Evolutionary conservation across 2,888 invertebrate species (phyloP), one percentile per base, ranked within the genome.

Genomic region (Pinctada fucata): DNA sequence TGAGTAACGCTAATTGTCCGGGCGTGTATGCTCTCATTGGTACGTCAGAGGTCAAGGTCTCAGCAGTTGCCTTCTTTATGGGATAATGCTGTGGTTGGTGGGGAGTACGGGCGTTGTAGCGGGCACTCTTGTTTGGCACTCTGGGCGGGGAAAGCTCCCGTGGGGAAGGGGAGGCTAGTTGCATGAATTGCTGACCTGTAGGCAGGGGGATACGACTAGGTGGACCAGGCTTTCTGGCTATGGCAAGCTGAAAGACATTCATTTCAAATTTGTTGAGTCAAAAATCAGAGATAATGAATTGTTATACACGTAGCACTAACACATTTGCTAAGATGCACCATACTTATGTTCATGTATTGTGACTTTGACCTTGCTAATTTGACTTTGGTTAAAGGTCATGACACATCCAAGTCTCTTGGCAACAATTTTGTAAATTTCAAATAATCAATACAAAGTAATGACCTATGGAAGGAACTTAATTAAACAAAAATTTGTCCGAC

Each of bases 161-260:
- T n/a, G 78, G 65, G 48, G 76, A 69, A 13, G 84, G 78, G 10
- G 83, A 81, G 3, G 82, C 82, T 67, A 88, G 82, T 48, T 86
- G 86, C 48, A 89, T 79, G 68, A 85, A 84, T 63, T 88, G 86
- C 3, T 80, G 83, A 67, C 86, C 87, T 63, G 88, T 87, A 16
- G 88, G 86, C 4, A 89, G 80, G 5, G 89, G 88, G 63, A 89
- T 88, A 66, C 88, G 86, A 77, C 87, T 88, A 8, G 83, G 81
- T 5, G 87, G 86, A 10, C 85, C 84, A 45, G 82, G 48, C 71
- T 86, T 85, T 78, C 85, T 87, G 8, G 87, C 76, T 8, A 87
- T 80, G 73, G 84, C 75, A 48, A 84, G 74, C 87, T 87, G 82
- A 47, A 81, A 80, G 45, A 50, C 47, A 66, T 31, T 31, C 31